phyloP scores from a whole-genome alignment of 2,113 vertebrate genomes.

The Buteo buteo region DNA sequence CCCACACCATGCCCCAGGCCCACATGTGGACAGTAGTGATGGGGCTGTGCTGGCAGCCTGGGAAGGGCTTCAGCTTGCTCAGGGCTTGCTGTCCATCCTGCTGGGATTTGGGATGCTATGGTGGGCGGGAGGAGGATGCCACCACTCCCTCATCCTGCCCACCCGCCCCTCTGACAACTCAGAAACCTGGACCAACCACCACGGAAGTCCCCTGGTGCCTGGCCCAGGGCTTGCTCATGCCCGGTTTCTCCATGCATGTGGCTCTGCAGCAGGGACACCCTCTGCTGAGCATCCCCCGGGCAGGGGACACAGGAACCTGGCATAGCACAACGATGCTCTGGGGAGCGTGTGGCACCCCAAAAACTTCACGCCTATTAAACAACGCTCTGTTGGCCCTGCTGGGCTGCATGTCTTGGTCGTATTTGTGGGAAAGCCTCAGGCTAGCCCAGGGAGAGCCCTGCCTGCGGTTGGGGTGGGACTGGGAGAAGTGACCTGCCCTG shows the following conservation, averaged over 20 bases:
- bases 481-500: background rate
- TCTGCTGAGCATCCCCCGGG: accelerated
- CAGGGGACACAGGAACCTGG: background rate
- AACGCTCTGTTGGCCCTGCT: background rate
- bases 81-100: background rate
- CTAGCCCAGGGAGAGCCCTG: background rate
- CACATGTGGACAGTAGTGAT: accelerated
- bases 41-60: background rate
- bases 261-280: background rate
- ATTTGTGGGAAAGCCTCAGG: background rate
- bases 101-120: background rate
- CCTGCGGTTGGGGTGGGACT: accelerated
- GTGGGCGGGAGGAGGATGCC: accelerated
- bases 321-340: accelerated
- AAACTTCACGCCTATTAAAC: background rate
- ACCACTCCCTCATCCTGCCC: background rate
- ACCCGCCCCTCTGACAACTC: background rate
- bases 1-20: accelerated
- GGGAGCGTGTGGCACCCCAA: accelerated
- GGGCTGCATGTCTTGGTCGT: background rate
- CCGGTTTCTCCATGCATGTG: accelerated
- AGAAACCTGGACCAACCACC: background rate
- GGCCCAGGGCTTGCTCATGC: background rate
- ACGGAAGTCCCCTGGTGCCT: background rate
- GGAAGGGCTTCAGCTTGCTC: background rate